phyloP scores from a whole-genome alignment of 2,797 vertebrate genomes.

The Microctenopoma stevenorrisi region DNA sequence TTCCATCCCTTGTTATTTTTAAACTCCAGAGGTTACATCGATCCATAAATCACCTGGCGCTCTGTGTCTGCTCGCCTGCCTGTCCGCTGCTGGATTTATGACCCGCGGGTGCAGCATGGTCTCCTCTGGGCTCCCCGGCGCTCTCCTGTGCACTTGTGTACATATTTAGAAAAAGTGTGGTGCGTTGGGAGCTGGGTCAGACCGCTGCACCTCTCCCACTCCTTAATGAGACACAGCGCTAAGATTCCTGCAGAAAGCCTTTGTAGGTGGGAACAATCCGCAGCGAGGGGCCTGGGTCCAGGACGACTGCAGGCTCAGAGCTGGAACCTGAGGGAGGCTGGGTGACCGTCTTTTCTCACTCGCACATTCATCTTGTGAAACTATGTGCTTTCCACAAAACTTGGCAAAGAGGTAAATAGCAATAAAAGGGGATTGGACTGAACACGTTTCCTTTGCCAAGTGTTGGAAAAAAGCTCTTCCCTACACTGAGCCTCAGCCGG shows the following conservation, averaged over 20 bases:
- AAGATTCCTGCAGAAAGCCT: conserved; percentile 23
- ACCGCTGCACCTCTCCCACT: conserved; percentile 49
- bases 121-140: conserved; percentile 55
- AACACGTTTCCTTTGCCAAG: conserved; percentile 73
- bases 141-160: conserved; percentile 72
- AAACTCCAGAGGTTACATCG: conserved; percentile 74
- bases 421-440: conserved; percentile 76
- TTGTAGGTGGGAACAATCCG: conserved; percentile 60
- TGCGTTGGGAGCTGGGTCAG: conserved; percentile 63
- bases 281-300: conserved; percentile 30
- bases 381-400: conserved; percentile 71
- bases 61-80: conserved; percentile 49
- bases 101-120: conserved; percentile 39
- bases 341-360: conserved; percentile 49
- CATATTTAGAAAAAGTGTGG: conserved; percentile 76
- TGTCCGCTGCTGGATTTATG: conserved; percentile 71
- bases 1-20: conserved; percentile 80
- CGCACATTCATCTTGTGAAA: conserved; percentile 75
- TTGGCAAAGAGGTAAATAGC: conserved; percentile 76
- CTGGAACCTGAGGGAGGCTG: conserved; percentile 40
- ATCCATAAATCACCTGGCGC: conserved; percentile 76
- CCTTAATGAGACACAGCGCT: conserved; percentile 42
- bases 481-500: conserved; percentile 62
- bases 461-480: conserved; percentile 66
- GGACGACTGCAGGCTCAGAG: conserved; percentile 33